Evolutionary conservation across 1,140 invertebrate species (phyloP).

Genomic region (Melipona quadrifasciata): DNA sequence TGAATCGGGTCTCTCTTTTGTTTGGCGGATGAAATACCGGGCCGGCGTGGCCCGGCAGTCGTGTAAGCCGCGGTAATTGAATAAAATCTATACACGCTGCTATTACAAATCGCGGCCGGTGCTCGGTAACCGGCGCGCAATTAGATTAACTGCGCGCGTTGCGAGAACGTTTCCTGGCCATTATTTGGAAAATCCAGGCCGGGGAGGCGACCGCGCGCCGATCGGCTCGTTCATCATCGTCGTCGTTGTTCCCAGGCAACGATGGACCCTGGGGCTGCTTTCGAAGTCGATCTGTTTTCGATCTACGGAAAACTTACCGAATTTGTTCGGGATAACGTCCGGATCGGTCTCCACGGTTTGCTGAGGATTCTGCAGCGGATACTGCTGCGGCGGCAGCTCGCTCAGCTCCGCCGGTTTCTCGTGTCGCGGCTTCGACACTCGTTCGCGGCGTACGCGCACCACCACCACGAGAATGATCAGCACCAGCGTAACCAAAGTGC

Average conservation of each 20-base stretch:
- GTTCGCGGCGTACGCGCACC: constrained; percentile 79
- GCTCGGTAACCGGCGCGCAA: constrained; percentile 11
- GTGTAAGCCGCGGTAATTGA: constrained; percentile 40
- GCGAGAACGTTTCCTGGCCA: constrained; percentile 31
- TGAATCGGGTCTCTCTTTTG: constrained; percentile 3
- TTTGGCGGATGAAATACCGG: constrained; percentile 28
- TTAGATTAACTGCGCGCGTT: constrained; percentile 42
- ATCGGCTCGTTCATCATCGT: constrained; percentile 7
- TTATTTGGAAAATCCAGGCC: constrained; percentile 21
- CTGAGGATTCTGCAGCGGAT: constrained; percentile 79
- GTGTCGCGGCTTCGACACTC: constrained; percentile 77
- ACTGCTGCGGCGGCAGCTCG: constrained; percentile 79
- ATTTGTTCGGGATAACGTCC: constrained; percentile 88
- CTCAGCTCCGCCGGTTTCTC: constrained; percentile 79
- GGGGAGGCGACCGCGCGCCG: not conserved
- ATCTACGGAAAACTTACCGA: constrained; percentile 81
- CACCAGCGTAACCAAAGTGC: constrained; percentile 82
- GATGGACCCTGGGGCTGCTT: too few relatives aligned
- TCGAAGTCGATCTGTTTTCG: not conserved
- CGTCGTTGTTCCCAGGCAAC: too few relatives aligned
- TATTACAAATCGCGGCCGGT: constrained; percentile 31
- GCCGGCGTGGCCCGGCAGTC: not conserved
- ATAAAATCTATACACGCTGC: constrained; percentile 33
- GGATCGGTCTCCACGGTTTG: constrained; percentile 86
- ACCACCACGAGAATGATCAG: constrained; percentile 82